Percentiles rank a stretch among this genome's conserved stretches.
Conservation (phyloP, 2,797 vertebrate genomes). For the Acipenser oxyrinchus region DNA sequence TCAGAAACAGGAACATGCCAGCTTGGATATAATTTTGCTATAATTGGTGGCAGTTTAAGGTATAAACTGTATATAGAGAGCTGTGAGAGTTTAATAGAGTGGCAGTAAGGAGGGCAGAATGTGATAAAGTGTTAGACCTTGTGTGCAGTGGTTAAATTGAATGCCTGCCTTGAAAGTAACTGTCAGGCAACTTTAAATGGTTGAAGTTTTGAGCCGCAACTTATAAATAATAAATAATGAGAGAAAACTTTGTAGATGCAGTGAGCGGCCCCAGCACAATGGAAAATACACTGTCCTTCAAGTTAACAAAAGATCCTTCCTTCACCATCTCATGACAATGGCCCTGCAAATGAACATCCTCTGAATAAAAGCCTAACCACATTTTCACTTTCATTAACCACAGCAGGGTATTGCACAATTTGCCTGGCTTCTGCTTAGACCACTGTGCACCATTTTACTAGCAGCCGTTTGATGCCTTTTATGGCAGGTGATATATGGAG, state of each 20-base stretch:
- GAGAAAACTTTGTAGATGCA: conserved; percentile 13
- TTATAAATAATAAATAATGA: conserved; percentile 9
- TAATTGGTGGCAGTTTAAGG: conserved; percentile 61
- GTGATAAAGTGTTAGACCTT: conserved; percentile 8
- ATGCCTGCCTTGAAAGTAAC: not conserved
- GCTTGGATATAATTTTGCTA: conserved; percentile 54
- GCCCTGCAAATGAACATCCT: conserved; percentile 63
- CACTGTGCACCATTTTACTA: conserved; percentile 72
- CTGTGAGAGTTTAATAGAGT: conserved; percentile 8
- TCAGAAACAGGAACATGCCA: not conserved
- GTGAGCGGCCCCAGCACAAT: conserved; percentile 36
- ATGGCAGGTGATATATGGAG: conserved; percentile 77
- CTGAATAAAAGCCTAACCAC: conserved; percentile 70
- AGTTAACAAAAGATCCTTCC: conserved; percentile 63
- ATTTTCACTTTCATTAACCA: conserved; percentile 75
- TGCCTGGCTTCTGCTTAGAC: conserved; percentile 65
- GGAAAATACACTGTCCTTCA: conserved; percentile 62
- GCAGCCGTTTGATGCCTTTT: conserved; percentile 71
- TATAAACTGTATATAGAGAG: conserved; percentile 45
- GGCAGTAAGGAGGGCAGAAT: not conserved
- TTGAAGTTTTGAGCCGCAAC: not conserved
- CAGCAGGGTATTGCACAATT: conserved; percentile 71
- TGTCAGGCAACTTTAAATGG: conserved; percentile 1
- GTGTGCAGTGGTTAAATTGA: conserved; percentile 11
- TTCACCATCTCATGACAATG: conserved; percentile 62